Conservation (phyloP, 2,888 invertebrate genomes). For the Agrotis ipsilon region DNA sequence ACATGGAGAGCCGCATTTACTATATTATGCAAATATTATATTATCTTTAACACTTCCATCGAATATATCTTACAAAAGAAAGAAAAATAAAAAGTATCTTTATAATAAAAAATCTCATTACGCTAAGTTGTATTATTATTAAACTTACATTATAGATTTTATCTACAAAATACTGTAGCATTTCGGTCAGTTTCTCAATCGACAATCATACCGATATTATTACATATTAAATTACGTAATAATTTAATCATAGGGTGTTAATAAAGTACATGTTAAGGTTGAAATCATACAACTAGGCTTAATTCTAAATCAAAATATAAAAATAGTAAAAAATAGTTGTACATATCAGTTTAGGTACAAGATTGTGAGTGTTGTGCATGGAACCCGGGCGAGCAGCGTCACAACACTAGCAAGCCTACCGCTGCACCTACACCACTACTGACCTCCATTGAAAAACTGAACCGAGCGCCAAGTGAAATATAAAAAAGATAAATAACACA, state of each 20-base stretch:
- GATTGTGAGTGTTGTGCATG: constrained; percentile 86
- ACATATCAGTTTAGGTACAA: constrained; percentile 85
- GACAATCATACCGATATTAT: constrained; percentile 79
- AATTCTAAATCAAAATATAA: constrained; percentile 91
- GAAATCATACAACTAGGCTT: constrained; percentile 90
- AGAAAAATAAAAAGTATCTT: constrained; percentile 90
- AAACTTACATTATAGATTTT: constrained; percentile 91
- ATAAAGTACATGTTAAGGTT: constrained; percentile 87
- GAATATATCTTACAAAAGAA: constrained; percentile 91
- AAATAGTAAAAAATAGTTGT: constrained; percentile 91
- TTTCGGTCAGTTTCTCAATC: constrained; percentile 88
- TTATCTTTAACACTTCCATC: constrained; percentile 92
- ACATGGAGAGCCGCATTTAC: constrained; percentile 93
- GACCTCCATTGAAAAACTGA: constrained; percentile 88
- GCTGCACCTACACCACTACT: constrained; percentile 65
- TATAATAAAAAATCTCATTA: constrained; percentile 91
- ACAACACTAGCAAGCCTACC: constrained; percentile 71
- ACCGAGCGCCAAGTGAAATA: constrained; percentile 88
- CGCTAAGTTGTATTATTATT: constrained; percentile 88
- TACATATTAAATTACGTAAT: constrained; percentile 77
- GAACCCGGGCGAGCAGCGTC: constrained; percentile 66
- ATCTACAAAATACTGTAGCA: constrained; percentile 91
- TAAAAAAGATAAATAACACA: constrained; percentile 91
- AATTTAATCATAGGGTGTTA: constrained; percentile 85
- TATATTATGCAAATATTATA: constrained; percentile 93